phyloP scores from a whole-genome alignment of 2,113 vertebrate species.

The Mus pahari region DNA sequence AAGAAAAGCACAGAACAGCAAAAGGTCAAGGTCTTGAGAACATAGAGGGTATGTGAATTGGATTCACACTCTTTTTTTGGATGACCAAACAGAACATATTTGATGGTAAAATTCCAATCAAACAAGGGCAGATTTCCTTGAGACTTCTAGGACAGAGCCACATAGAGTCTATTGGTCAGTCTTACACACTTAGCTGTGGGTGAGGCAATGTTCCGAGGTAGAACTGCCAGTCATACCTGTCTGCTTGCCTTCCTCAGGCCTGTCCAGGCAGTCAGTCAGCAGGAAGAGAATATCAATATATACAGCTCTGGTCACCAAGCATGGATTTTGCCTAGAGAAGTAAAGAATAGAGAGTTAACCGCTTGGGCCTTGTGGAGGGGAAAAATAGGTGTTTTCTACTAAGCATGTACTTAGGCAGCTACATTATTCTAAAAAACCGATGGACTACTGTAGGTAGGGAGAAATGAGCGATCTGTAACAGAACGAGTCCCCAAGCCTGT shows the following conservation, averaged over 20 bases:
- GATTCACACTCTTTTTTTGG: not conserved
- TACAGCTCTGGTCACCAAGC: slow-evolving; percentile 94
- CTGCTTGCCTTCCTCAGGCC: slow-evolving; percentile 77
- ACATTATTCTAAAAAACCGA: not conserved
- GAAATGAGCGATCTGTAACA: not conserved
- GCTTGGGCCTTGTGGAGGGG: not conserved
- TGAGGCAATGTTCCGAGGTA: slow-evolving; percentile 29
- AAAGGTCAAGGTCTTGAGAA: slow-evolving; percentile 73
- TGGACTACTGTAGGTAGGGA: not conserved
- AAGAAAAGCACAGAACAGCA: slow-evolving; percentile 48
- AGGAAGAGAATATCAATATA: slow-evolving; percentile 91
- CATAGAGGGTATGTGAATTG: not conserved
- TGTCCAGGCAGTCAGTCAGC: slow-evolving; percentile 86
- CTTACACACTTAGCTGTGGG: slow-evolving; percentile 2
- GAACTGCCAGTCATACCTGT: slow-evolving; percentile 66
- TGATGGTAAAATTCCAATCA: slow-evolving; percentile 41
- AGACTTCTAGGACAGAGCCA: not conserved
- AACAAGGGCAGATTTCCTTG: slow-evolving; percentile 40
- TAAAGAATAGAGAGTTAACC: slow-evolving; percentile 68
- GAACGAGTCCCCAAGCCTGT: not conserved
- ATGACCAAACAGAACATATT: slow-evolving; percentile 49
- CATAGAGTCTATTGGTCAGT: slow-evolving; percentile 30
- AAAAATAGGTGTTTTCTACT: slow-evolving; percentile 18
- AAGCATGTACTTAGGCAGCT: not conserved
- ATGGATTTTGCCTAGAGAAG: slow-evolving; percentile 90